These are phyloP conservation scores for Sebastes matsubarae DNA, from an alignment of 2,797 vertebrate species.

Conservation along the genomic window DNA sequence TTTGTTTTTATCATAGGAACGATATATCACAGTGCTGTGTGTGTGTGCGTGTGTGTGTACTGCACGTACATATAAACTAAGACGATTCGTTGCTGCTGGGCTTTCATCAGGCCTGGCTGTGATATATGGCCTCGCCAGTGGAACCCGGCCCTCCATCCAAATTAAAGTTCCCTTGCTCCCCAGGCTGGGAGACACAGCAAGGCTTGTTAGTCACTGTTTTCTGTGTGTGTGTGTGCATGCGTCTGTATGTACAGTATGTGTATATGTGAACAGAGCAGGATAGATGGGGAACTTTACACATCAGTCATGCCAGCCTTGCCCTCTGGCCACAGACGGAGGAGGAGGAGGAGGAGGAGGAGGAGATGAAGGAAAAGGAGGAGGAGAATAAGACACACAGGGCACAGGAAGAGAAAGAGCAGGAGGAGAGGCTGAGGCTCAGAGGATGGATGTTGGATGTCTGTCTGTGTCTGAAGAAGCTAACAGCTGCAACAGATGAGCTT, in stretches of 20 bases:
- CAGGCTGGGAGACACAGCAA: not conserved
- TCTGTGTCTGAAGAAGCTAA: slow-evolving; percentile 24
- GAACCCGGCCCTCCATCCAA: slow-evolving; percentile 14
- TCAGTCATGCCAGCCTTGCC: not conserved
- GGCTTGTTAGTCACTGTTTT: slow-evolving; percentile 13
- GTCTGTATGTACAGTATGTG: not conserved
- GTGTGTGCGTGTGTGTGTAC: not conserved
- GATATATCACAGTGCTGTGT: not conserved
- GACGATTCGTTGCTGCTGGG: not conserved
- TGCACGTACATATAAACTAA: not conserved
- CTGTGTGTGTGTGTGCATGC: not conserved
- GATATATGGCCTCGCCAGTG: slow-evolving; percentile 7
- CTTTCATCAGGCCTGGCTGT: slow-evolving; percentile 1
- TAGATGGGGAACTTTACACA: not conserved
- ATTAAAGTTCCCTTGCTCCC: slow-evolving; percentile 28
- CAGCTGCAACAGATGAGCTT: slow-evolving; percentile 31
- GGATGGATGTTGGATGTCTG: slow-evolving; percentile 3
- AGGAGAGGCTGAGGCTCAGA: not conserved
- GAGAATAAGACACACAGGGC: not conserved
- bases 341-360: not conserved
- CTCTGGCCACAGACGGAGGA: not conserved
- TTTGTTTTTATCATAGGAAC: not conserved
- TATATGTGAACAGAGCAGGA: not conserved
- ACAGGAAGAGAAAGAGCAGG: slow-evolving; percentile 6
- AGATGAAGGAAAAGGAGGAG: not conserved